Evolutionary conservation across 2,797 vertebrate species (phyloP).

Genomic region (Acrocephalus scirpaceus): DNA sequence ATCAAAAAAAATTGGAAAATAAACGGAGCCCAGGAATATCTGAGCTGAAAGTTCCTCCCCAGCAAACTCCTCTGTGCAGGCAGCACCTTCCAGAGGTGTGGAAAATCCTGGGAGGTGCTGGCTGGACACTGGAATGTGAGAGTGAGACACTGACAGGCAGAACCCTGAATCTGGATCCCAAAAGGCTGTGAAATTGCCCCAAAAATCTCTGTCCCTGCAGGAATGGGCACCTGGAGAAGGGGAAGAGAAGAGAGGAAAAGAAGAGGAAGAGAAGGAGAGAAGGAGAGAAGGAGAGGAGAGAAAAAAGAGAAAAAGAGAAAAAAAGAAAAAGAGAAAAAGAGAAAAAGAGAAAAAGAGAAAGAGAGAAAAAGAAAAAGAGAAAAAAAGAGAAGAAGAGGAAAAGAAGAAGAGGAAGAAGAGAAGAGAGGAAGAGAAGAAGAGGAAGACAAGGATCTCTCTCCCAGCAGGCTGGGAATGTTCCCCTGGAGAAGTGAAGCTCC

Average conservation of each 20-base stretch:
- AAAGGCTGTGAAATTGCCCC: not conserved
- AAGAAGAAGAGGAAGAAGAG: too few species aligned
- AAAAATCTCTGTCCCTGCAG: not conserved
- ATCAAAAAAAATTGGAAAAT: not conserved
- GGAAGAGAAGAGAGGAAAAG: too few species aligned
- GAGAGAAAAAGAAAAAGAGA: too few species aligned
- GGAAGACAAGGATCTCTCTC: not conserved
- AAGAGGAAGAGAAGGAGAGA: too few species aligned
- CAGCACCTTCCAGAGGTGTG: not conserved
- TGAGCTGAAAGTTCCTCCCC: not conserved
- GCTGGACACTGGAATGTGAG: fast-evolving
- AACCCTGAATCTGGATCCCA: fast-evolving
- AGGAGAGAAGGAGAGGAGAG: too few species aligned
- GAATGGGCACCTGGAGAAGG: not conserved
- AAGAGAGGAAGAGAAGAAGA: not conserved
- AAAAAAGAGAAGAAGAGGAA: too few species aligned
- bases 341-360: not conserved
- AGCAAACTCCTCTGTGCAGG: not conserved
- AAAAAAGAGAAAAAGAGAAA: not conserved
- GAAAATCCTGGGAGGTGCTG: not conserved
- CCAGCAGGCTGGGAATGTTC: not conserved
- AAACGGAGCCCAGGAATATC: fast-evolving
- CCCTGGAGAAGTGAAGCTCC: not conserved
- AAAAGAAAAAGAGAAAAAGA: not conserved
- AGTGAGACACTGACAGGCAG: not conserved